Conservation (phyloP, 1,140 invertebrate species). For the Bombus balteatus region DNA sequence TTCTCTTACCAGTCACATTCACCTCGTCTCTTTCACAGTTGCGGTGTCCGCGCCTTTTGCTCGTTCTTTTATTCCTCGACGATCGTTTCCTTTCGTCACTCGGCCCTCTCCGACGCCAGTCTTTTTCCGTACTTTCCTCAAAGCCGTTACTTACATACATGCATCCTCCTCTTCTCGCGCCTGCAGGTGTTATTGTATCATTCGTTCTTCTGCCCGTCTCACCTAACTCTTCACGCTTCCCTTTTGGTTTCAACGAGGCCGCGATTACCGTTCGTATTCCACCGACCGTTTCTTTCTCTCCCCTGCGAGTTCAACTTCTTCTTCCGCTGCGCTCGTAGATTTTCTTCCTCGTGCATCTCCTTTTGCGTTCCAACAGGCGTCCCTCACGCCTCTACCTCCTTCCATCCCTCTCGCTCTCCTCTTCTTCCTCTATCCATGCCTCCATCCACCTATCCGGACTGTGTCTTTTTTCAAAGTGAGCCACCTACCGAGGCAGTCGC, state of each 20-base stretch:
- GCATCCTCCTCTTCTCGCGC: not conserved
- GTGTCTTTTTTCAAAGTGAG: conserved; percentile 48
- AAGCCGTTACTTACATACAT: not conserved
- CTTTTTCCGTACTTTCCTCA: not conserved
- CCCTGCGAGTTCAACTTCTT: not conserved
- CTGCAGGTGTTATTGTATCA: conserved; percentile 31
- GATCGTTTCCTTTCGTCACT: not conserved
- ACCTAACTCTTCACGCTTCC: not conserved
- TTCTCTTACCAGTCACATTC: too few species aligned
- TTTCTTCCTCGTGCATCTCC: conserved; percentile 27
- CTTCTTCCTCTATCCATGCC: too few species aligned
- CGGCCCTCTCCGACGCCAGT: not conserved
- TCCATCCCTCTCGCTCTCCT: not conserved
- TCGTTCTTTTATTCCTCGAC: not conserved
- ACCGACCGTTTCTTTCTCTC: not conserved
- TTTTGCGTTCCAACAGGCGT: conserved; percentile 35
- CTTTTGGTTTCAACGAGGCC: not conserved
- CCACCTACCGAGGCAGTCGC: conserved; percentile 38
- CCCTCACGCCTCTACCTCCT: not conserved
- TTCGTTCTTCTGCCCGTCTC: not conserved
- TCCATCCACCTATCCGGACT: conserved; percentile 29
- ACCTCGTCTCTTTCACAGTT: not conserved
- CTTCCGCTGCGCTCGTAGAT: conserved; percentile 25
- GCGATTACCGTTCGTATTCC: conserved; percentile 42
- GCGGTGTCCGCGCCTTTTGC: not conserved